These are phyloP conservation scores for Odontothrips loti DNA, from an alignment of 2,888 invertebrate genomes.

Conservation along the genomic window DNA sequence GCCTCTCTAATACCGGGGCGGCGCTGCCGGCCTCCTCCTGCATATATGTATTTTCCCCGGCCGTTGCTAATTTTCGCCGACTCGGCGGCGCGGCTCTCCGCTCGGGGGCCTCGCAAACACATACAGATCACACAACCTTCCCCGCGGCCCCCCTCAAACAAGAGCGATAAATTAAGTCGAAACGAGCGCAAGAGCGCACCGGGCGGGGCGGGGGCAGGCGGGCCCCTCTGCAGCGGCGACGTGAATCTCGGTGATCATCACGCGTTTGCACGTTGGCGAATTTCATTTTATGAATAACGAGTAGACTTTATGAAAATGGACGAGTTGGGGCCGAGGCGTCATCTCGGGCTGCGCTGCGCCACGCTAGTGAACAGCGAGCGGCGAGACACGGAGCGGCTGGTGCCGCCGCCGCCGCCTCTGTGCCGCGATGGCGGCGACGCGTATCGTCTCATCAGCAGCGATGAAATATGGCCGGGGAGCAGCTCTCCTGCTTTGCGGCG, in stretches of 20 bases:
- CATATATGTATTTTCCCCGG: constrained; percentile 7
- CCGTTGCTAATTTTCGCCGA: constrained; percentile 1
- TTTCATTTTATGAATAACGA: constrained; percentile 20
- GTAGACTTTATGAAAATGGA: constrained; percentile 18
- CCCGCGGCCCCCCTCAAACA: neutral
- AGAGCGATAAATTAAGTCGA: constrained; percentile 12
- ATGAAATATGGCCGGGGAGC: neutral
- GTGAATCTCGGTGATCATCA: neutral
- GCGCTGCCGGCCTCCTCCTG: neutral
- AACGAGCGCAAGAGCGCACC: neutral
- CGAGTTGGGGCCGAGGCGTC: neutral
- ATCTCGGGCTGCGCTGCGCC: neutral
- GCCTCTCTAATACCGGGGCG: too few relatives aligned
- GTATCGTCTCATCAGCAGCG: neutral
- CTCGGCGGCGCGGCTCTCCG: neutral
- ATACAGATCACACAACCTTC: neutral
- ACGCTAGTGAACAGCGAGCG: neutral
- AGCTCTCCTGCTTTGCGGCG: too few relatives aligned
- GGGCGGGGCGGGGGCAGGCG: neutral
- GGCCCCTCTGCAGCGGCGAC: neutral
- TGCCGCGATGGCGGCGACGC: neutral
- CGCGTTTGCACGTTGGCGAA: neutral
- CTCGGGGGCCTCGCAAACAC: neutral
- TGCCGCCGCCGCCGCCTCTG: too few relatives aligned
- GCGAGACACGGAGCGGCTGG: neutral